These are phyloP conservation scores for Callionymus lyra DNA, from an alignment of 2,113 vertebrate species.

Conservation along the genomic window DNA sequence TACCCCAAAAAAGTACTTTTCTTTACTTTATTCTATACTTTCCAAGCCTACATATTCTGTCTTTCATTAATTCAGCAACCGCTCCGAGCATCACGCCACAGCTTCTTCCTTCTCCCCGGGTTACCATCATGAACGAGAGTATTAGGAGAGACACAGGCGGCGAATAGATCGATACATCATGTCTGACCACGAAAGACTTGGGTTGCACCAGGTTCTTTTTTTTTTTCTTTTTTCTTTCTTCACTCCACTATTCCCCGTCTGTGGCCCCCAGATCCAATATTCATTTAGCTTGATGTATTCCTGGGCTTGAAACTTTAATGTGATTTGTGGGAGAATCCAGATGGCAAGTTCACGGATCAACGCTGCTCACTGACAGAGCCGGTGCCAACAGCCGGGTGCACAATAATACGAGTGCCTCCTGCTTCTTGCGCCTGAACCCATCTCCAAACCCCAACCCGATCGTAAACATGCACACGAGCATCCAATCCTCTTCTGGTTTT, in stretches of 20 bases:
- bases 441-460: conserved; percentile 9
- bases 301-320: conserved; percentile 73
- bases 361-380: conserved; percentile 63
- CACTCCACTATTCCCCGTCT: conserved; percentile 63
- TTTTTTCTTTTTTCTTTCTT: conserved; percentile 50
- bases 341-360: conserved; percentile 73
- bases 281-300: conserved; percentile 76
- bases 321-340: conserved; percentile 75
- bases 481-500: neutral
- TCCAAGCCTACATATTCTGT: too few relatives aligned
- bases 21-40: too few relatives aligned
- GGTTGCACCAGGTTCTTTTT: conserved; percentile 50
- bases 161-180: conserved; percentile 49
- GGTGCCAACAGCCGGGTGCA: conserved; percentile 65
- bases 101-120: too few relatives aligned
- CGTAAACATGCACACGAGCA: conserved; percentile 18
- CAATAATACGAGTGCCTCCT: conserved; percentile 56
- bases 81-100: too few relatives aligned
- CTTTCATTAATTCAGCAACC: too few relatives aligned
- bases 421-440: conserved; percentile 19
- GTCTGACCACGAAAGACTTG: conserved; percentile 59
- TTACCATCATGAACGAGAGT: too few relatives aligned
- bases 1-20: too few relatives aligned
- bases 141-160: conserved; percentile 19
- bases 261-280: conserved; percentile 61